A percentile compares a stretch with the other conserved stretches of the same genome.
These are phyloP conservation scores for Menidia menidia DNA, from an alignment of 2,797 vertebrate genomes.

Conservation along the genomic window DNA sequence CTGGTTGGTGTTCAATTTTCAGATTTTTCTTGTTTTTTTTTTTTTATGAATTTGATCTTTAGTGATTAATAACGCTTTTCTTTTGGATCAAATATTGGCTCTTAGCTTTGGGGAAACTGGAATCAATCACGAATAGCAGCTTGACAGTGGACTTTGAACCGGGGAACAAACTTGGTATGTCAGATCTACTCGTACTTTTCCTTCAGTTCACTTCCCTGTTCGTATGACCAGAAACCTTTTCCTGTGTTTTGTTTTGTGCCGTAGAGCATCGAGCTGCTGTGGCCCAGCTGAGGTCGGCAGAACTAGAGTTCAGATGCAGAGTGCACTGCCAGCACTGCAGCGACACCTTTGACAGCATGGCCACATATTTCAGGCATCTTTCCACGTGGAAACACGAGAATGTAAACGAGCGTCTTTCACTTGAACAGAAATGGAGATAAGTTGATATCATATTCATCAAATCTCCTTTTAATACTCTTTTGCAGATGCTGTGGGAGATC, in stretches of 20 bases:
- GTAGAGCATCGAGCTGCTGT: background rate
- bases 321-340: conserved; percentile 57
- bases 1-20: conserved; percentile 52
- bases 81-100: background rate
- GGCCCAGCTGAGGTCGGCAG: too few relatives aligned
- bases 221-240: background rate
- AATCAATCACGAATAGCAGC: conserved; percentile 40
- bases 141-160: conserved; percentile 46
- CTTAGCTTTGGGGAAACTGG: conserved; percentile 61
- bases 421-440: background rate
- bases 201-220: background rate
- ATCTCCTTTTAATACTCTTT: background rate
- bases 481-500: conserved; percentile 20
- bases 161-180: conserved; percentile 56
- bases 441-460: background rate
- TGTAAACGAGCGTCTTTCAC: conserved; percentile 23
- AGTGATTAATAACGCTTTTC: background rate
- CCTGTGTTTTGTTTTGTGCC: background rate
- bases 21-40: background rate
- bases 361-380: background rate
- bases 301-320: background rate
- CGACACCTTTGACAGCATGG: rapidly evolving
- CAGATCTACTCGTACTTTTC: background rate
- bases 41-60: background rate
- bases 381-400: rapidly evolving